Evolutionary conservation across 2,113 vertebrate genomes (phyloP).

Genomic region (Leptobrachium leishanense): DNA sequence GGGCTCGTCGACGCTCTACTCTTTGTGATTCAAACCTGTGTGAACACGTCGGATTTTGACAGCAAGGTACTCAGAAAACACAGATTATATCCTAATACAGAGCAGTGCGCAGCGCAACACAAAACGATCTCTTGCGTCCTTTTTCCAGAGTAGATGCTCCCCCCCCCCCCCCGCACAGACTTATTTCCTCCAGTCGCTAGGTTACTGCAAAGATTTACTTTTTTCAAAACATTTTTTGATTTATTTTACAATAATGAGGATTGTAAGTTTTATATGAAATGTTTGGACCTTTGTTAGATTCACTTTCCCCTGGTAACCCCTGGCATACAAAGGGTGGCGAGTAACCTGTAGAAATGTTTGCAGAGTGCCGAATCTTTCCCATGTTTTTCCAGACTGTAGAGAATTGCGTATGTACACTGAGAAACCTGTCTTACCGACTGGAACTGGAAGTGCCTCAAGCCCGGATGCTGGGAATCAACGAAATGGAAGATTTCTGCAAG

Average conservation of each 20-base stretch:
- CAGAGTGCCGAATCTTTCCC: conserved; percentile 13
- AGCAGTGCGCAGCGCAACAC: not conserved
- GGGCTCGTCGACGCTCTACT: conserved; percentile 93
- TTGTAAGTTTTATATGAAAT: too few relatives aligned
- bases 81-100: too few relatives aligned
- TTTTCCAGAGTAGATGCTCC: too few relatives aligned
- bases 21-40: conserved; percentile 95
- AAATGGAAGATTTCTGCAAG: conserved; percentile 83
- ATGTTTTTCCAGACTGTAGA: conserved; percentile 85
- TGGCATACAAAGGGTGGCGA: not conserved
- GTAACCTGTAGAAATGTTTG: not conserved
- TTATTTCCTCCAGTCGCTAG: too few relatives aligned
- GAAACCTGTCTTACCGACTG: conserved; percentile 93
- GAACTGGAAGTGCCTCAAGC: conserved; percentile 92
- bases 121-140: not conserved
- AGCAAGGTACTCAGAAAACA: conserved; percentile 81
- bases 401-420: conserved; percentile 94
- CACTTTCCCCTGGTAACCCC: not conserved
- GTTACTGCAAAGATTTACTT: too few relatives aligned
- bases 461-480: conserved; percentile 78
- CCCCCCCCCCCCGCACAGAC: too few relatives aligned
- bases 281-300: too few relatives aligned
- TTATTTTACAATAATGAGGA: too few relatives aligned
- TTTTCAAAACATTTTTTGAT: too few relatives aligned
- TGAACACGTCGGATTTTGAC: conserved; percentile 95